Conservation (phyloP, 92 coral and sea anemone species). For the Porites cylindrica region DNA sequence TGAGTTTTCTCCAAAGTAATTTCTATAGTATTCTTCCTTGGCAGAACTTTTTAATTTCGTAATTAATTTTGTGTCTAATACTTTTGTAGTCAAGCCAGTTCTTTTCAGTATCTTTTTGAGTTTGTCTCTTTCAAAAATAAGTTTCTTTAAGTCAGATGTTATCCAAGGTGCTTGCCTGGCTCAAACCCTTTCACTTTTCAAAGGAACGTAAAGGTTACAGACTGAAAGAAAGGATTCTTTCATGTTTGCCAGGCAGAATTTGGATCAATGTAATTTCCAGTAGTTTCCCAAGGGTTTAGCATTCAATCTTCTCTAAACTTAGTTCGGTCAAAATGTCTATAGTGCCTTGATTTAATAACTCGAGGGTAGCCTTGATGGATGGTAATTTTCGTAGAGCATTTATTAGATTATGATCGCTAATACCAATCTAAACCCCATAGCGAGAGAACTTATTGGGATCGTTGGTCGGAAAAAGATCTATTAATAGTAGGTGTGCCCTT, state of each 20-base stretch:
- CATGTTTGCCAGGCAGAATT: conserved; percentile 29
- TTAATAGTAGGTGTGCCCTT: conserved; percentile 14
- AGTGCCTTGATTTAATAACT: conserved; percentile 19
- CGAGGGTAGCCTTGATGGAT: conserved; percentile 32
- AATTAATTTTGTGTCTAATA: conserved; percentile 33
- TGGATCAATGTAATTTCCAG: conserved; percentile 25
- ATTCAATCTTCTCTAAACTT: conserved; percentile 40
- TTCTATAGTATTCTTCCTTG: background rate
- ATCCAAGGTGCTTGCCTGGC: conserved; percentile 31
- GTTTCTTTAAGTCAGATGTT: conserved; percentile 22
- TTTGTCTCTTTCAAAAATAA: conserved; percentile 25
- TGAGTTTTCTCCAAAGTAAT: background rate
- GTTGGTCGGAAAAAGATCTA: conserved; percentile 28
- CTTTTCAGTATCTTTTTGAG: conserved; percentile 12
- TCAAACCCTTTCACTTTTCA: conserved; percentile 23
- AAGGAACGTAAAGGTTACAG: conserved; percentile 31
- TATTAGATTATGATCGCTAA: conserved; percentile 35
- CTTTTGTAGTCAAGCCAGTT: conserved; percentile 6
- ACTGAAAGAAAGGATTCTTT: conserved; percentile 20
- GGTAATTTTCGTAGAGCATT: conserved; percentile 30
- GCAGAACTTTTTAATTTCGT: conserved; percentile 4
- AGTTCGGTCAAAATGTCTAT: conserved; percentile 26
- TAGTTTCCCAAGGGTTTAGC: conserved; percentile 38
- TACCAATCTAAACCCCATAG: conserved; percentile 37
- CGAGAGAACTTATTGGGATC: conserved; percentile 12